phyloP scores from a whole-genome alignment of 2,888 invertebrate species.

The Cantharis nigra region DNA sequence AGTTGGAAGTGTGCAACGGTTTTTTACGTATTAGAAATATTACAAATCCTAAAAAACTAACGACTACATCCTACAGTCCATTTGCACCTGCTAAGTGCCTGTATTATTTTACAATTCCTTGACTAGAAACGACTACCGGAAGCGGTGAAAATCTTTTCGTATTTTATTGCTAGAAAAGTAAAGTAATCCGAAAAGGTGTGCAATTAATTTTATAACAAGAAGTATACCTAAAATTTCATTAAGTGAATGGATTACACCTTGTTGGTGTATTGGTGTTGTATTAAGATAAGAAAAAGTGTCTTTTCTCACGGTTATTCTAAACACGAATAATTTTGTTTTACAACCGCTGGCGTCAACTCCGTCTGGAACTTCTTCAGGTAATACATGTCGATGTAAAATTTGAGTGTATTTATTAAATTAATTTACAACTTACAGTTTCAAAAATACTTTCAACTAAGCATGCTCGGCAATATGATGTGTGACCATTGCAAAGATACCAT shows the following conservation, averaged over 20 bases:
- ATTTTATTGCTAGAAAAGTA: conserved; percentile 7
- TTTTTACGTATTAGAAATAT: not conserved
- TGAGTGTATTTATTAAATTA: not conserved
- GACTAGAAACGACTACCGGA: conserved; percentile 16
- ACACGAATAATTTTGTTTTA: not conserved
- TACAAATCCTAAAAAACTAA: not conserved
- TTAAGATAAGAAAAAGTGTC: not conserved
- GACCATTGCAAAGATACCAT: conserved; percentile 24
- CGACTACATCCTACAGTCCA: conserved; percentile 10
- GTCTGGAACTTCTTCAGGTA: conserved; percentile 2
- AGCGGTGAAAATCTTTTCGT: conserved; percentile 22
- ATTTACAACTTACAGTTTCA: not conserved
- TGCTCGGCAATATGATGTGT: conserved; percentile 8
- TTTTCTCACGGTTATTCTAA: conserved; percentile 4
- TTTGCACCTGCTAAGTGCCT: conserved; percentile 35
- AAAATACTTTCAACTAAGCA: not conserved
- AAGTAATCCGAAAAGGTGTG: conserved; percentile 5
- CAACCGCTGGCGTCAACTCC: conserved; percentile 10
- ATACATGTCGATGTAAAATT: not conserved
- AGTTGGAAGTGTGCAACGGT: not conserved
- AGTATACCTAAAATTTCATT: not conserved
- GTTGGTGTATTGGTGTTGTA: too few relatives aligned
- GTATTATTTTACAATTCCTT: conserved; percentile 28
- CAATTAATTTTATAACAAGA: not conserved
- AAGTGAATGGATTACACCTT: not conserved